Conservation (phyloP, 2,888 invertebrate species). For the Netelia virgata region DNA sequence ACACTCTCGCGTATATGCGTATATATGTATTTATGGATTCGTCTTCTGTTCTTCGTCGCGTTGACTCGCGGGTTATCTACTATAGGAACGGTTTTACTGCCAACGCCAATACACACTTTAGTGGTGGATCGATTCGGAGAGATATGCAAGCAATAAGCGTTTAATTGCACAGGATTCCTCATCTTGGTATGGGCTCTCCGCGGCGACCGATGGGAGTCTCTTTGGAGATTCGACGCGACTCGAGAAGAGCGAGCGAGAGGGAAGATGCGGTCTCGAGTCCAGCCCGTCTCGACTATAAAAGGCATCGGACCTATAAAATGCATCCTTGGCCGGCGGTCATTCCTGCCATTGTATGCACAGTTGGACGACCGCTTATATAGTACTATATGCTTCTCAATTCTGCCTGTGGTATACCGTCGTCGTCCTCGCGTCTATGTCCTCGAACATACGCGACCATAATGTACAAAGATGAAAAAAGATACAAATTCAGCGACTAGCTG, state of each 20-base stretch:
- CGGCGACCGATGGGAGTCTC: conserved; percentile 75
- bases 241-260: conserved; percentile 9
- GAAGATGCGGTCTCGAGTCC: conserved; percentile 51
- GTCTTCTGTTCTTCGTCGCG: conserved; percentile 48
- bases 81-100: conserved; percentile 82
- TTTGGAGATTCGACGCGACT: conserved; percentile 74
- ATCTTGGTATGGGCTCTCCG: conserved; percentile 71
- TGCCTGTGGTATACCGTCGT: conserved; percentile 13
- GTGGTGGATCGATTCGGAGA: conserved; percentile 84
- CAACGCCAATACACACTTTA: conserved; percentile 83
- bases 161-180: conserved; percentile 85
- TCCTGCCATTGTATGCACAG: conserved; percentile 81
- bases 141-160: conserved; percentile 85
- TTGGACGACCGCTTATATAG: conserved; percentile 60
- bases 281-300: conserved; percentile 83
- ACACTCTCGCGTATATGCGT: conserved; percentile 7
- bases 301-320: conserved; percentile 85
- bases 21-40: conserved; percentile 19
- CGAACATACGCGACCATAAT: conserved; percentile 18
- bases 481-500: conserved; percentile 35
- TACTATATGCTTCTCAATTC: conserved; percentile 50
- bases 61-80: conserved; percentile 77
- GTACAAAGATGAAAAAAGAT: conserved; percentile 37
- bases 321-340: conserved; percentile 83
- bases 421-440: conserved; percentile 46